A percentile compares a stretch with the other conserved stretches of the same genome.
Evolutionary conservation across 2,888 invertebrate genomes (phyloP).

Genomic region (Chloroclystis v-ata): DNA sequence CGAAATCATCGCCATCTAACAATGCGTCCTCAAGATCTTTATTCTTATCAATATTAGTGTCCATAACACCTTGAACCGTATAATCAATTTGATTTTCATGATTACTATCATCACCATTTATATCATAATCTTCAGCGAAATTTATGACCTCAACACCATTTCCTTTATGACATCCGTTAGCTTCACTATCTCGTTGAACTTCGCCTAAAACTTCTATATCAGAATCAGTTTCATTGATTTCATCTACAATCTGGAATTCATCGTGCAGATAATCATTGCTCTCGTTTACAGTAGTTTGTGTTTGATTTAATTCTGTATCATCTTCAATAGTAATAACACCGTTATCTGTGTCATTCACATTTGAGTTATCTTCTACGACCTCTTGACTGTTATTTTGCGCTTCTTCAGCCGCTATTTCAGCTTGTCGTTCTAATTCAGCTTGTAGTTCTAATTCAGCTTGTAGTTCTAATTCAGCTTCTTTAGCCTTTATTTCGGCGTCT

Average conservation of each 20-base stretch:
- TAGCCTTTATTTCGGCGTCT: constrained; percentile 5
- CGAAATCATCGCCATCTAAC: background rate
- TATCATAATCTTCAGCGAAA: background rate
- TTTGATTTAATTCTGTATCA: background rate
- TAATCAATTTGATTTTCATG: background rate
- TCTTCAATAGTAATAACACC: background rate
- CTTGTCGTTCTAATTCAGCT: too few relatives aligned
- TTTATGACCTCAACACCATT: background rate
- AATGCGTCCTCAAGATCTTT: too few relatives aligned
- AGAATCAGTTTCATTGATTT: constrained; percentile 21
- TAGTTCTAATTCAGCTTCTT: background rate
- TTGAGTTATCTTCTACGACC: background rate
- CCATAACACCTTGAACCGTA: too few relatives aligned
- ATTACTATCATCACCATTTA: background rate
- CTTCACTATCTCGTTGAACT: background rate
- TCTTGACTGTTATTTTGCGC: background rate
- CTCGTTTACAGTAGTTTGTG: background rate
- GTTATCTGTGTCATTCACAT: background rate
- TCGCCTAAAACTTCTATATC: constrained; percentile 7
- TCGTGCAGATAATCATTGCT: constrained; percentile 9
- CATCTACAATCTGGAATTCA: constrained; percentile 23
- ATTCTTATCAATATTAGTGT: too few relatives aligned
- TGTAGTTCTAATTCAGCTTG: background rate
- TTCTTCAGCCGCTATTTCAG: background rate
- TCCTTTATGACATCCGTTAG: background rate